These are phyloP conservation scores for Trypoxylon attenuatum DNA, from an alignment of 2,888 invertebrate genomes.

Conservation along the genomic window DNA sequence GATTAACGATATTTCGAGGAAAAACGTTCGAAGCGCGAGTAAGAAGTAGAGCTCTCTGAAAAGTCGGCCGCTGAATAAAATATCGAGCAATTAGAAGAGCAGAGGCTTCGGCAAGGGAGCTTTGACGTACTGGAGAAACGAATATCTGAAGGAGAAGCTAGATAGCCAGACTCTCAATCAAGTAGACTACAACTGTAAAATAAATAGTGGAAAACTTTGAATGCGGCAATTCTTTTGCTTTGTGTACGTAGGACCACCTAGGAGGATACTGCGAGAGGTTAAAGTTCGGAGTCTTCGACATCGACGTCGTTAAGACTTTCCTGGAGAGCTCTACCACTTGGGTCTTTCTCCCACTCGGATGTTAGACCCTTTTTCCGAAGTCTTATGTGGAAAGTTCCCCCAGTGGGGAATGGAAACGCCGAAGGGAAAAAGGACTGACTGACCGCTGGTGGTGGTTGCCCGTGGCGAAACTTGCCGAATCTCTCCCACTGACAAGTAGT, in stretches of 20 bases:
- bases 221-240: conserved; percentile 33
- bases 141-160: too few species aligned
- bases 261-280: conserved; percentile 26
- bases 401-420: conserved; percentile 28
- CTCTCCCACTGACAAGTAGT: conserved; percentile 50
- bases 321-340: conserved; percentile 39
- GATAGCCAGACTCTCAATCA: too few species aligned
- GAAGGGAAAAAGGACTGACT: conserved; percentile 15
- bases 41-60: too few species aligned
- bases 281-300: conserved; percentile 31
- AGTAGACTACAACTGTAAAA: too few species aligned
- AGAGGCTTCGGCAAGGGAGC: neutral
- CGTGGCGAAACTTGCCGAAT: conserved; percentile 46
- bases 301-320: conserved; percentile 52
- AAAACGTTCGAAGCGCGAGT: too few species aligned
- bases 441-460: conserved; percentile 25
- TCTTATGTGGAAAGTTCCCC: conserved; percentile 38
- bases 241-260: conserved; percentile 30
- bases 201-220: conserved; percentile 28
- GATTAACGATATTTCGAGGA: too few species aligned
- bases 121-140: neutral
- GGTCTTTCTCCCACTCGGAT: conserved; percentile 10
- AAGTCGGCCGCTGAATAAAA: neutral
- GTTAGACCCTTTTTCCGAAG: conserved; percentile 20
- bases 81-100: too few species aligned